A percentile compares a stretch with the other conserved stretches of the same genome.
Evolutionary conservation across 2,113 vertebrate genomes (phyloP).

Genomic region (Saguinus imperator): DNA sequence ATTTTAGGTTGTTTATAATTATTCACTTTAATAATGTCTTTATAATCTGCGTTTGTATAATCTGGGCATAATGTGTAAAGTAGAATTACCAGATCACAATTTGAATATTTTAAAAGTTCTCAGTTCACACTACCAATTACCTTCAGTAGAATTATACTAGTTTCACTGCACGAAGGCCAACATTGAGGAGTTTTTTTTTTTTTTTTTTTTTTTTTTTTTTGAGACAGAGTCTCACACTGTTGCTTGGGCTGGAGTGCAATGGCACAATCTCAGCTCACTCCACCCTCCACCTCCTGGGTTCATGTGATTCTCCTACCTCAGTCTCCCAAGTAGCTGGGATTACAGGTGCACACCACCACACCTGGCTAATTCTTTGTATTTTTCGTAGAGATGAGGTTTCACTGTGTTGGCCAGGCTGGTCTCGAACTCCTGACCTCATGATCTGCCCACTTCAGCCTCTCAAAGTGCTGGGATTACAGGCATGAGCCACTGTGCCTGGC

Average conservation of each 20-base stretch:
- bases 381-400: background rate
- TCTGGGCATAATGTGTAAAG: background rate
- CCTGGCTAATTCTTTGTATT: background rate
- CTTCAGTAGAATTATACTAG: background rate
- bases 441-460: background rate
- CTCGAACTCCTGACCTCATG: background rate
- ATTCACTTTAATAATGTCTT: background rate
- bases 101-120: conserved; percentile 19
- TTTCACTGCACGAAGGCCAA: background rate
- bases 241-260: background rate
- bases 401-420: background rate
- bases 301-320: background rate
- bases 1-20: conserved; percentile 3
- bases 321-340: background rate
- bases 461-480: background rate
- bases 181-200: background rate
- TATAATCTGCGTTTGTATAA: background rate
- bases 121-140: background rate
- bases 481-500: background rate
- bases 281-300: background rate
- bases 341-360: background rate
- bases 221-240: background rate
- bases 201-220: background rate
- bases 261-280: background rate
- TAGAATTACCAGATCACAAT: background rate